phyloP scores from a whole-genome alignment of 2,797 vertebrate genomes.

The Sebastiscus tertius region DNA sequence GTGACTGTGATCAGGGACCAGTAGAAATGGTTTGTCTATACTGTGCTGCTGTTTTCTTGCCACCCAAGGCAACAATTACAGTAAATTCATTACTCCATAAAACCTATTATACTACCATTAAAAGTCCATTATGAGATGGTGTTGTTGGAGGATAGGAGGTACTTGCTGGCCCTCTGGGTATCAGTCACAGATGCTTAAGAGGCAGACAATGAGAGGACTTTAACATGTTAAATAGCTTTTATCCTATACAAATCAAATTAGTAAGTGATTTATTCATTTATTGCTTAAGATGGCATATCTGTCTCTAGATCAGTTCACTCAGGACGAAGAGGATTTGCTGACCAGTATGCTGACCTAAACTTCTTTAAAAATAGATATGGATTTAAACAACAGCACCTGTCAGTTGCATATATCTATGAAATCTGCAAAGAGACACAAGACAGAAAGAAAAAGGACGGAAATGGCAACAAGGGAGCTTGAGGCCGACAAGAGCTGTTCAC shows the following conservation, averaged over 20 bases:
- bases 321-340: neutral
- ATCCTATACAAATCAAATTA: slow-evolving; percentile 58
- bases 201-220: slow-evolving; percentile 60
- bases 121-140: slow-evolving; percentile 72
- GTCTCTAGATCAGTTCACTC: neutral
- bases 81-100: slow-evolving; percentile 75
- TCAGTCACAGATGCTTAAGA: slow-evolving; percentile 70
- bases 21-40: slow-evolving; percentile 43
- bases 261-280: slow-evolving; percentile 46
- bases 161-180: slow-evolving; percentile 63
- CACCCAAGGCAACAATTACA: slow-evolving; percentile 70
- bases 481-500: slow-evolving; percentile 26
- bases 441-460: slow-evolving; percentile 1
- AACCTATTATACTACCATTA: slow-evolving; percentile 72
- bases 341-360: neutral
- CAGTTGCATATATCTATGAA: neutral
- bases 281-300: slow-evolving; percentile 11
- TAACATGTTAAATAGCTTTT: slow-evolving; percentile 60
- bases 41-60: slow-evolving; percentile 54
- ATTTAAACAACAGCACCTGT: slow-evolving; percentile 11
- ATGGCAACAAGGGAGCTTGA: slow-evolving; percentile 12
- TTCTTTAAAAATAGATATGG: neutral
- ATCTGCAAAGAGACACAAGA: slow-evolving; percentile 6
- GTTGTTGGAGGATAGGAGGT: slow-evolving; percentile 65
- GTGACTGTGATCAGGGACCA: slow-evolving; percentile 17